A percentile compares a stretch with the other conserved stretches of the same genome.
Evolutionary conservation across 1,140 invertebrate genomes (phyloP).

Genomic region (Pararge aegeria): DNA sequence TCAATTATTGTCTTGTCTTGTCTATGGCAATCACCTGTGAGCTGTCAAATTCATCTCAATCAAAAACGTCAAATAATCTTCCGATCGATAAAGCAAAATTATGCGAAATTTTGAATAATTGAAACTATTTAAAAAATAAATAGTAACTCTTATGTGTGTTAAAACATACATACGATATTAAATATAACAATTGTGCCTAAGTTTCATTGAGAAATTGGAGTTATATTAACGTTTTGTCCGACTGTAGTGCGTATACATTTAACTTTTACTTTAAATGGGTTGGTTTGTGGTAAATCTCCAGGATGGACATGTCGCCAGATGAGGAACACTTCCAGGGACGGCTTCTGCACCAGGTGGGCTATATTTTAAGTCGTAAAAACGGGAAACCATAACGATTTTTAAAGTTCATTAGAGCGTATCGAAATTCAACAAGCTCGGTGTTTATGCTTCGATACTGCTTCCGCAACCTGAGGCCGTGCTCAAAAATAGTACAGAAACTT

Average conservation of each 20-base stretch:
- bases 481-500: not conserved
- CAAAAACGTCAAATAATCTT: too few species aligned
- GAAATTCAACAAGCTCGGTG: not conserved
- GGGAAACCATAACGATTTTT: not conserved
- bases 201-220: too few species aligned
- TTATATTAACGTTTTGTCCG: too few species aligned
- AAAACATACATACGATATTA: too few species aligned
- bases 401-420: not conserved
- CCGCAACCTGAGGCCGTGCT: not conserved
- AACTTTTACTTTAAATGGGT: constrained; percentile 7
- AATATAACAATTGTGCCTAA: too few species aligned
- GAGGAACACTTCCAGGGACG: constrained; percentile 91
- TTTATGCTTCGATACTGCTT: not conserved
- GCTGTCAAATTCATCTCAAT: too few species aligned
- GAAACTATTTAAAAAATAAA: too few species aligned
- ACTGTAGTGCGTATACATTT: not conserved
- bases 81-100: too few species aligned
- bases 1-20: too few species aligned
- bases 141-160: too few species aligned
- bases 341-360: constrained; percentile 86
- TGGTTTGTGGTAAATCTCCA: constrained; percentile 32
- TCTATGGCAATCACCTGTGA: too few species aligned
- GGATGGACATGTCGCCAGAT: constrained; percentile 84
- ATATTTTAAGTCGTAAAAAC: constrained; percentile 3
- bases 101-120: too few species aligned